Evolutionary conservation across 2,113 vertebrate species (phyloP), one percentile per base, ranked within the genome.

Genomic region (Nanorana parkeri): DNA sequence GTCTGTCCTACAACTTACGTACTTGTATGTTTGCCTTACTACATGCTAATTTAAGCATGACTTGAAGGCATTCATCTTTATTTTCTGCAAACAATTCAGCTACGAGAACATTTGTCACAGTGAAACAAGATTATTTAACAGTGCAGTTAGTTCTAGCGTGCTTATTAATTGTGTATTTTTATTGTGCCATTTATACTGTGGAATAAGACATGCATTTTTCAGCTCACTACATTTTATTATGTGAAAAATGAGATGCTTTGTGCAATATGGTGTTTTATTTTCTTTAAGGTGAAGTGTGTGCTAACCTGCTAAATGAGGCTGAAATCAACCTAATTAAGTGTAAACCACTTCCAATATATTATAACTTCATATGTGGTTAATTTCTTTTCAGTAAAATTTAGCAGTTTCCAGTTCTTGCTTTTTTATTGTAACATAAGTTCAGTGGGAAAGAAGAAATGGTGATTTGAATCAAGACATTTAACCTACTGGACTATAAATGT

Each of bases 171-270:
- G 68, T 17, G 51, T 81, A 32, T 81, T 72, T 74, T 81, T 81
- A 64, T 51, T 64, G 68, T 81, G 79, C 17, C 56, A 81, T 81
- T 81, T 81, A 73, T 71, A 54, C 79, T 23, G 56, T n/a, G 26
- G 61, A 51, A 54, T 54, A 64, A 61, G 32, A 73, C 41, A 28
- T 63, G 20, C 63, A 68, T 81, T 80, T 81, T 28, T 26, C 68
- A 64, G 68, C 69, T 51, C 79, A 72, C 68, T 72, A 54, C 68
- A 81, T 73, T 81, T 81, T 81, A 81, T 73, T 72, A 73, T 64
- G 64, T 58, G 20, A 71, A 72, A 65, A 63, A 81, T 65, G 2
- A 72, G 58, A 36, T 81, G 17, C 56, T 73, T 73, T 72, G 68
- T 72, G 41, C 17, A 54, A 23, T 63, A 13, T 13, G 15, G 24